Percentiles rank a stretch among this genome's conserved stretches.
These are phyloP conservation scores for Pterostichus niger DNA, from an alignment of 2,888 invertebrate genomes.

Conservation along the genomic window DNA sequence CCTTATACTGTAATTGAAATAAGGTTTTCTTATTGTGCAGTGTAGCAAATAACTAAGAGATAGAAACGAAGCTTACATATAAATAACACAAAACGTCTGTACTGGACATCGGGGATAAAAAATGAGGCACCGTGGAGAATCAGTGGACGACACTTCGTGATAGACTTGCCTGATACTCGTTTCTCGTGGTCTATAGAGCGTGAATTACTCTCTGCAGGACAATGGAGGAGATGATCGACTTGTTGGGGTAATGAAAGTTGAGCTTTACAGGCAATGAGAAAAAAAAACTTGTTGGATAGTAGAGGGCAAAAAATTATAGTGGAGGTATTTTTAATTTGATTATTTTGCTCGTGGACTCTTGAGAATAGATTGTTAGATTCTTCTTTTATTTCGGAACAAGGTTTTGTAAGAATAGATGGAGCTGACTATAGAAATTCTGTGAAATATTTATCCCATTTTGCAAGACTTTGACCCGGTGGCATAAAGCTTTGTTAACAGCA, in stretches of 20 bases:
- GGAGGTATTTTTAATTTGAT: slow-evolving; percentile 18
- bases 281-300: neutral
- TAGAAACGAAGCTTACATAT: slow-evolving; percentile 3
- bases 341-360: neutral
- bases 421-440: too few relatives aligned
- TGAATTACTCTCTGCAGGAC: slow-evolving; percentile 16
- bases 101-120: slow-evolving; percentile 13
- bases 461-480: too few relatives aligned
- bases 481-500: too few relatives aligned
- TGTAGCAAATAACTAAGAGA: too few relatives aligned
- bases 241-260: slow-evolving; percentile 30
- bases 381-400: neutral
- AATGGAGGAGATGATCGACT: slow-evolving; percentile 11
- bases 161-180: slow-evolving; percentile 29
- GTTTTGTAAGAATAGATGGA: too few relatives aligned
- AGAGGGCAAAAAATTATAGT: slow-evolving; percentile 5
- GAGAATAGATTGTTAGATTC: neutral
- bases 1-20: too few relatives aligned
- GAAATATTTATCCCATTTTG: too few relatives aligned
- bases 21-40: too few relatives aligned
- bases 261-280: neutral
- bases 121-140: slow-evolving; percentile 16
- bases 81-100: slow-evolving; percentile 35
- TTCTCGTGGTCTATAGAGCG: neutral
- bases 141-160: slow-evolving; percentile 23